Evolutionary conservation across 2,888 invertebrate species (phyloP).

Genomic region (Lasioglossum calceatum): DNA sequence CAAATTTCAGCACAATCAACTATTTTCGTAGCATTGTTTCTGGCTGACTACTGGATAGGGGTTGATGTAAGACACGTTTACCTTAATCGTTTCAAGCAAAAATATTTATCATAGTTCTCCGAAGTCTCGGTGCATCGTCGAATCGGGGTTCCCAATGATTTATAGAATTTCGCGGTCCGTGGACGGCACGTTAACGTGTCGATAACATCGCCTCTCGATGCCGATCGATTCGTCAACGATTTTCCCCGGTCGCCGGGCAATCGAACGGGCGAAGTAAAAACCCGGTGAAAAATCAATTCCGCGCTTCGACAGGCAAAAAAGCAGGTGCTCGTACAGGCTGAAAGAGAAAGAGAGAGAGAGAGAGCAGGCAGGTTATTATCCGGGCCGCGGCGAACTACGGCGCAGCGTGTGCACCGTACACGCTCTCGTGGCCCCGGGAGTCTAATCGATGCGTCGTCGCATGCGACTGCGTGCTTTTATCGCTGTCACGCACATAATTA

Average conservation of each 20-base stretch:
- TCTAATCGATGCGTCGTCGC: conserved; percentile 82
- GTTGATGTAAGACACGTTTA: neutral
- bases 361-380: conserved; percentile 61
- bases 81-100: neutral
- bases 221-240: neutral
- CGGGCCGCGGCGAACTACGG: conserved; percentile 35
- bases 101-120: neutral
- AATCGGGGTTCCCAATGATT: neutral
- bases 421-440: conserved; percentile 62
- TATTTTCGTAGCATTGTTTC: neutral
- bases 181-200: conserved; percentile 3
- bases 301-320: conserved; percentile 48
- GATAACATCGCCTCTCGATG: neutral
- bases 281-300: conserved; percentile 57
- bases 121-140: neutral
- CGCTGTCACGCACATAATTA: conserved; percentile 84
- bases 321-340: conserved; percentile 65
- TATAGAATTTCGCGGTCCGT: neutral
- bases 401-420: conserved; percentile 21
- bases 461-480: conserved; percentile 83
- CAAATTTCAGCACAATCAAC: neutral
- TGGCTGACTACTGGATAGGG: neutral
- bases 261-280: conserved; percentile 1
- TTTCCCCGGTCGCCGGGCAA: conserved; percentile 1
- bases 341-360: neutral